Conservation (phyloP, 2,113 vertebrate genomes). For the Ursus arctos region DNA sequence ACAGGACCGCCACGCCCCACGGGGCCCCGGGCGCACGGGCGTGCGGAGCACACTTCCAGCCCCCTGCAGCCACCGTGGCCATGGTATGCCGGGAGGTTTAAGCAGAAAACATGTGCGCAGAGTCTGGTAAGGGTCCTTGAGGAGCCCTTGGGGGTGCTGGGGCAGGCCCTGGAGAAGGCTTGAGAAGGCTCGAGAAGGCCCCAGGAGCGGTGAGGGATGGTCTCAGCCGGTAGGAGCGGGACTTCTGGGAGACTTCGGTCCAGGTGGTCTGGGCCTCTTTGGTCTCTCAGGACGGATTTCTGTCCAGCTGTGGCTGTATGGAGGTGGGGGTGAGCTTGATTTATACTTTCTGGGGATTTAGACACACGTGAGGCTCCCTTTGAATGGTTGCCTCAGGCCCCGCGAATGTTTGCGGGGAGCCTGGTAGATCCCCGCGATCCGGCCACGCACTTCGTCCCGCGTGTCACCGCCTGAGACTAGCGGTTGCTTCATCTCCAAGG, state of each 20-base stretch:
- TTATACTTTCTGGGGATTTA: background rate
- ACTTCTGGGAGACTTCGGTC: background rate
- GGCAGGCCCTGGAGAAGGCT: background rate
- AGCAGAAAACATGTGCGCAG: background rate
- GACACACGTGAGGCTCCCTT: background rate
- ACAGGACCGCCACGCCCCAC: accelerated
- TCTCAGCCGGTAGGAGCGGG: background rate
- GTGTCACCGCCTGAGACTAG: accelerated
- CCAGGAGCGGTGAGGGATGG: background rate
- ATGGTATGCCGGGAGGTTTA: background rate
- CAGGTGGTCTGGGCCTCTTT: background rate
- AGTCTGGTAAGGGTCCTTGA: background rate
- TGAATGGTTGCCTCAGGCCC: background rate
- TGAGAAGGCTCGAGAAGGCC: too few species aligned
- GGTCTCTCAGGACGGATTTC: background rate
- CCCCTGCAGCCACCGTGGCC: background rate
- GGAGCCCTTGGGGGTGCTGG: too few species aligned
- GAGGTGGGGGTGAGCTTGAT: background rate
- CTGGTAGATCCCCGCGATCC: accelerated
- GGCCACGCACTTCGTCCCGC: background rate
- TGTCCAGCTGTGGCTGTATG: background rate
- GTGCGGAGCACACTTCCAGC: accelerated
- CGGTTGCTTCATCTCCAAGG: too few species aligned
- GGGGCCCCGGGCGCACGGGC: accelerated
- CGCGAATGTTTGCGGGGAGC: accelerated